Evolutionary conservation across 2,797 vertebrate species (phyloP).

Genomic region (Octomys mimax): DNA sequence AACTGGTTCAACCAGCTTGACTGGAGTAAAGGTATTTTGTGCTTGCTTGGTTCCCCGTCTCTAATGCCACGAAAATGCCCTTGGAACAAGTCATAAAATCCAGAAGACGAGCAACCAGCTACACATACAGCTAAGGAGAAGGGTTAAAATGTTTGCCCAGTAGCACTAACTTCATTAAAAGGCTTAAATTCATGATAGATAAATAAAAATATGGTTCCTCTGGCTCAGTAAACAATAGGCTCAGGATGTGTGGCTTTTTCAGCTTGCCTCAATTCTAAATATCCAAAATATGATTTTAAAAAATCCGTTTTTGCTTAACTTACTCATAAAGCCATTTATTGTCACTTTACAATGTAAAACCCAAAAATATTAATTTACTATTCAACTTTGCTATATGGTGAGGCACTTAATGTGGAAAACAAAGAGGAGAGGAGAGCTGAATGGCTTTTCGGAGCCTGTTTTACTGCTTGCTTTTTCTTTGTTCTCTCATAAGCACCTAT

Average conservation of each 20-base stretch:
- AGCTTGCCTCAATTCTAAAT: constrained; percentile 44
- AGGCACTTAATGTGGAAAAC: background rate
- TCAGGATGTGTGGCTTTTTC: constrained; percentile 2
- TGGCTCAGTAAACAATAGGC: background rate
- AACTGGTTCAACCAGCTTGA: constrained; percentile 56
- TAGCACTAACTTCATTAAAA: background rate
- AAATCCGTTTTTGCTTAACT: constrained; percentile 32
- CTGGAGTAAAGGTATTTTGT: background rate
- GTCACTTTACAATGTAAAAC: background rate
- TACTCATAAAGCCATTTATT: background rate
- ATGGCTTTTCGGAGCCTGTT: background rate
- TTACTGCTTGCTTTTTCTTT: background rate
- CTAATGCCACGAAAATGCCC: background rate
- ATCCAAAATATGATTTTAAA: background rate
- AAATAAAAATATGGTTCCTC: background rate
- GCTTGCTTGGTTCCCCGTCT: background rate
- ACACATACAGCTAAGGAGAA: background rate
- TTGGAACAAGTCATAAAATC: constrained; percentile 53
- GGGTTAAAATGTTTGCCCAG: background rate
- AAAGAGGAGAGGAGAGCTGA: background rate
- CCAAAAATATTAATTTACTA: constrained; percentile 6
- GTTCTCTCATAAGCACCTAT: background rate
- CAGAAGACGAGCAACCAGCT: background rate
- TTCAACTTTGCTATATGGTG: background rate
- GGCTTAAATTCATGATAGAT: background rate